Evolutionary conservation across 2,888 invertebrate genomes (phyloP), one percentile per base, ranked within the genome.

Genomic region (Eupithecia dodoneata): DNA sequence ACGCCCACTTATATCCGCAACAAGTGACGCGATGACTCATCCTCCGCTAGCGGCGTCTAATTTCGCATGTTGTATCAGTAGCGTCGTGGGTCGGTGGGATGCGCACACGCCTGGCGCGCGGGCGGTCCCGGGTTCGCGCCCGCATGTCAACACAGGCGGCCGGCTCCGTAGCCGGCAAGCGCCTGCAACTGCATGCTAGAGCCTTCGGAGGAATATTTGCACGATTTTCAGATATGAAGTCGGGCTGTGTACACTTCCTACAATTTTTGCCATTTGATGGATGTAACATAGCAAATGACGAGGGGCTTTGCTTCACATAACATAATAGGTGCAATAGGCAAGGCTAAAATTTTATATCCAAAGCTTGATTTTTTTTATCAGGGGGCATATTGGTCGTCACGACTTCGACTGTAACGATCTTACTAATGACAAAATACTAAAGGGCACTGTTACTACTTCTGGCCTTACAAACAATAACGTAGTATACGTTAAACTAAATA

Each of bases 161-260:
- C 84, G 83, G 81, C 87, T 90, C 80, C 81, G 83, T 83, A 89
- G 79, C 81, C 81, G 79, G 82, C 83, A 30, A 30, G 30, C 81
- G 81, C 87, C 92, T 93, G 92, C 93, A 93, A 93, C 92, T 85
- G 79, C 93, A 93, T 93, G 93, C 93, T 81, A 93, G 80, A 91
- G 71, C 47, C 80, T 75, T 69, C 55, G 90, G 87, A 87, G 83
- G 89, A 83, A 72, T 87, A 91, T 93, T 93, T 92, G 89, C 90
- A 83, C 86, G 83, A 79, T 18, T 47, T 81, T 63, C 72, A 15
- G 13, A 30, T 73, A 76, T 82, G 79, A 80, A 84, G 76, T 82
- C 86, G 87, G 82, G 92, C 90, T 87, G 93, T 93, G 93, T 93
- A 93, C 92, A 87, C 91, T 91, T 91, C 90, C 92, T 76, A 93